Percentiles rank a stretch among this genome's conserved stretches.
Evolutionary conservation across 2,797 vertebrate species (phyloP).

Genomic region (Dallia pectoralis): DNA sequence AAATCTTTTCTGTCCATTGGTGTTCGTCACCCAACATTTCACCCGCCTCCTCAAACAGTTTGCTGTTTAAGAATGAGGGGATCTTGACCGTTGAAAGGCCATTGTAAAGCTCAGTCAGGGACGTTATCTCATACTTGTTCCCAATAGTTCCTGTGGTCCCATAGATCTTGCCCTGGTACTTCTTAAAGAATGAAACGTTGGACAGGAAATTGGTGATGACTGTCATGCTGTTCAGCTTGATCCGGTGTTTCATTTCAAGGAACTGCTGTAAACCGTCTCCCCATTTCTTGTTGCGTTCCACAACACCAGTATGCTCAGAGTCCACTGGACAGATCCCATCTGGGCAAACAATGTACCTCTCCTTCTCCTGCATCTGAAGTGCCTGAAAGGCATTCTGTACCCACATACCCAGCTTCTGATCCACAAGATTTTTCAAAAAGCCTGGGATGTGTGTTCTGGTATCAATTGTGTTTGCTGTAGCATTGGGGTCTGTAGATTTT

Average conservation of each 20-base stretch:
- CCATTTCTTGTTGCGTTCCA: slow-evolving; percentile 32
- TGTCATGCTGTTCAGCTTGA: slow-evolving; percentile 22
- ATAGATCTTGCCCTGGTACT: slow-evolving; percentile 58
- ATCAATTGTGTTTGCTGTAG: slow-evolving; percentile 15
- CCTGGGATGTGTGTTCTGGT: slow-evolving; percentile 36
- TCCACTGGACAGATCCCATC: slow-evolving; percentile 20
- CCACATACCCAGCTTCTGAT: slow-evolving; percentile 53
- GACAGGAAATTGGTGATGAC: slow-evolving; percentile 41
- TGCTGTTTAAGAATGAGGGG: slow-evolving; percentile 62
- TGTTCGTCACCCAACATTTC: slow-evolving; percentile 24
- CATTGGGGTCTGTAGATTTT: slow-evolving; percentile 11
- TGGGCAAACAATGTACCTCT: slow-evolving; percentile 14
- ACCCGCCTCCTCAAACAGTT: slow-evolving; percentile 65
- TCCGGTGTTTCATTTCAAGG: slow-evolving; percentile 58
- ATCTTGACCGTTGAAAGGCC: slow-evolving; percentile 57
- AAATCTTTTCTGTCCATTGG: slow-evolving; percentile 55
- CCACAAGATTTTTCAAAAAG: slow-evolving; percentile 50
- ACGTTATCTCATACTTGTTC: slow-evolving; percentile 50
- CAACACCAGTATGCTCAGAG: slow-evolving; percentile 20
- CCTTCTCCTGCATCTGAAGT: slow-evolving; percentile 3
- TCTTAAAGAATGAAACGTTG: slow-evolving; percentile 41
- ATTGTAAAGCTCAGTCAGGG: slow-evolving; percentile 55
- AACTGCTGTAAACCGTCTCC: slow-evolving; percentile 64
- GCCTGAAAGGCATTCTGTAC: slow-evolving; percentile 61
- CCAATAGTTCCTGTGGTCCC: slow-evolving; percentile 71